Evolutionary conservation across 2,113 vertebrate genomes (phyloP).

Genomic region (Dasypus novemcinctus): DNA sequence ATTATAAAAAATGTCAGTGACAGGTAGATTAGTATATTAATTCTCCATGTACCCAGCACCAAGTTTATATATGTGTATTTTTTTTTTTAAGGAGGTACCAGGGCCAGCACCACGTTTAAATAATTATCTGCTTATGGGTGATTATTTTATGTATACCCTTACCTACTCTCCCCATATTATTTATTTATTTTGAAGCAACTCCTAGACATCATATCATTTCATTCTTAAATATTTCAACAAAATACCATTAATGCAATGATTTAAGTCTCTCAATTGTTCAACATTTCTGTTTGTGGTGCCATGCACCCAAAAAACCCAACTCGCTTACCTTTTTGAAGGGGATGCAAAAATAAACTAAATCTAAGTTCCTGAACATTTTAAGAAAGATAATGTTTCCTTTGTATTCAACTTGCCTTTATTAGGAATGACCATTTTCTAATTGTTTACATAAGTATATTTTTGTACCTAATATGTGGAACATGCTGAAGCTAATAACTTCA

Average conservation of each 20-base stretch:
- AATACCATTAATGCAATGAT: conserved; percentile 9
- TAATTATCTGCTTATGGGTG: not conserved
- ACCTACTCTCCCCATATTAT: not conserved
- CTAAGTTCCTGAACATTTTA: not conserved
- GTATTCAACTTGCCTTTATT: not conserved
- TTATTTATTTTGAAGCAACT: conserved; percentile 44
- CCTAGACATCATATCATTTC: not conserved
- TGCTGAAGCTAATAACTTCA: not conserved
- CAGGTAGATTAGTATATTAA: not conserved
- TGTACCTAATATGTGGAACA: not conserved
- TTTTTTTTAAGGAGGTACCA: no score
- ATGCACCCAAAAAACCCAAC: not conserved
- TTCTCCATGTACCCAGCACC: not conserved
- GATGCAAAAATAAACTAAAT: not conserved
- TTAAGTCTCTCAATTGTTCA: not conserved
- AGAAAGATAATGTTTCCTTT: not conserved
- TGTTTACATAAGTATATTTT: not conserved
- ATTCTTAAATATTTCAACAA: conserved; percentile 45
- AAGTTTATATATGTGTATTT: conserved; percentile 17
- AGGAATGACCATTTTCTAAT: not conserved
- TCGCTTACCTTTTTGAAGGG: conserved; percentile 4
- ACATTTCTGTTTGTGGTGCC: not conserved
- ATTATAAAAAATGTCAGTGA: conserved; percentile 1
- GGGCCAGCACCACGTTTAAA: not conserved
- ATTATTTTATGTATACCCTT: not conserved